Base-by-base conservation (phyloP, 2,797 vertebrate genomes). In the Brotula barbata region DNA sequence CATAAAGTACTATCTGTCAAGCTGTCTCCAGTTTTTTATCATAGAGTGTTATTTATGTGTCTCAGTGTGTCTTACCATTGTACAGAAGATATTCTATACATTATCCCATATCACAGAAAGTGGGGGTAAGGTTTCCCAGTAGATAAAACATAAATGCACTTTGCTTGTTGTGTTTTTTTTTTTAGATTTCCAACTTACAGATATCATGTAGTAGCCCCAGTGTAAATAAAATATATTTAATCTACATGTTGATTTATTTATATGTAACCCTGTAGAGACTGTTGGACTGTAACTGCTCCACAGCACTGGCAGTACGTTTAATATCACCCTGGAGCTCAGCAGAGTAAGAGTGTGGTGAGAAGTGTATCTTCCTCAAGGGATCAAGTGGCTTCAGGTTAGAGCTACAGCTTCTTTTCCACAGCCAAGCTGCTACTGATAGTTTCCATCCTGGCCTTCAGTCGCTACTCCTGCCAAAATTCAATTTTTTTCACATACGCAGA, bases 321-420 rank as follows among this genome's bases (percentile, higher is more conserved):
- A 77, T 72, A 71, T 82, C 74, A 65, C 62, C 50, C 73, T 58
- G 64, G 78, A 70, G 61, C 45, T 54, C 46, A 9, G 59, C 65
- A 55, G 69, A 63, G 47, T 75, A 53, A 68, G 69, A 72, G 77
- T 76, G 81, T 73, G 81, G 76, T 74, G 74, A 85, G 81, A 86
- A 80, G 50, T 59, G 46, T 68, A 77, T 82, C 75, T 79, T 82
- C 63, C 75, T 73, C 47, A 10, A 50, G 72, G 79, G 82, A 82
- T 73, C 60, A 57, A 31, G 59, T 44, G 45, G 48, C 44, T 80
- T 74, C 45, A 50, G 19, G 61, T 80, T 54, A 63, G 66, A 75
- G 61, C 54, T 61, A 56, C 49, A 61, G 47, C 64, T 77, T 69
- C 61, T 76, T 75, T 68, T 77, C 67, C 55, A 23, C 73, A 71